Percentiles rank a stretch among this genome's conserved stretches.
Evolutionary conservation across 2,888 invertebrate genomes (phyloP).

Genomic region (Eilema caniola): DNA sequence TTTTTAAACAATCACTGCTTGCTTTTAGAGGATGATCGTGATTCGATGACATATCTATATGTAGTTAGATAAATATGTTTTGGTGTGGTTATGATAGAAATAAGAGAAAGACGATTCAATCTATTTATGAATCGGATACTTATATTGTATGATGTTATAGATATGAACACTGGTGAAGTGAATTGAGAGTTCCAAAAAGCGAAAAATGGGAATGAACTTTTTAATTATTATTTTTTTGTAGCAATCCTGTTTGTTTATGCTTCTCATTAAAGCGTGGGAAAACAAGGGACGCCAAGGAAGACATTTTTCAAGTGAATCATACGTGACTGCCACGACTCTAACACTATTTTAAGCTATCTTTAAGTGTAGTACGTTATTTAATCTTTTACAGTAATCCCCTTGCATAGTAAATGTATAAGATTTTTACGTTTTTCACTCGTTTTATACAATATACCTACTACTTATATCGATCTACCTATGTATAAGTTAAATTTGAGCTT

Average conservation of each 20-base stretch:
- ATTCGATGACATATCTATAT: constrained; percentile 85
- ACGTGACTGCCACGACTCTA: constrained; percentile 63
- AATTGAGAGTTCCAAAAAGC: constrained; percentile 29
- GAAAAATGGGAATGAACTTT: constrained; percentile 18
- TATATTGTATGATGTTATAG: constrained; percentile 27
- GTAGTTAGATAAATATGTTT: constrained; percentile 82
- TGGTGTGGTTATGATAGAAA: constrained; percentile 70
- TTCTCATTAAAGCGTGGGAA: constrained; percentile 46
- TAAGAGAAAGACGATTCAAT: constrained; percentile 57
- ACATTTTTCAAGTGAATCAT: constrained; percentile 31
- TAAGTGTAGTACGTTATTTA: constrained; percentile 83
- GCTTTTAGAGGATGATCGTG: constrained; percentile 80
- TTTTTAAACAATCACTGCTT: constrained; percentile 68
- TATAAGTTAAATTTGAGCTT: constrained; percentile 86
- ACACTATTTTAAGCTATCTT: constrained; percentile 83
- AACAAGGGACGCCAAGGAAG: constrained; percentile 29
- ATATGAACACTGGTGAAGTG: constrained; percentile 32
- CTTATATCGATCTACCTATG: constrained; percentile 77
- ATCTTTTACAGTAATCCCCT: constrained; percentile 81
- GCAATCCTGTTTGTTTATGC: constrained; percentile 43
- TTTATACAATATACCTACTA: constrained; percentile 85
- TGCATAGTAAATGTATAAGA: constrained; percentile 80
- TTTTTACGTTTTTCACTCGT: constrained; percentile 86
- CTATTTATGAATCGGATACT: constrained; percentile 52
- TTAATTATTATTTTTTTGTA: constrained; percentile 30